phyloP scores from a whole-genome alignment of 1,140 invertebrate species.

The Pteromalus puparum region DNA sequence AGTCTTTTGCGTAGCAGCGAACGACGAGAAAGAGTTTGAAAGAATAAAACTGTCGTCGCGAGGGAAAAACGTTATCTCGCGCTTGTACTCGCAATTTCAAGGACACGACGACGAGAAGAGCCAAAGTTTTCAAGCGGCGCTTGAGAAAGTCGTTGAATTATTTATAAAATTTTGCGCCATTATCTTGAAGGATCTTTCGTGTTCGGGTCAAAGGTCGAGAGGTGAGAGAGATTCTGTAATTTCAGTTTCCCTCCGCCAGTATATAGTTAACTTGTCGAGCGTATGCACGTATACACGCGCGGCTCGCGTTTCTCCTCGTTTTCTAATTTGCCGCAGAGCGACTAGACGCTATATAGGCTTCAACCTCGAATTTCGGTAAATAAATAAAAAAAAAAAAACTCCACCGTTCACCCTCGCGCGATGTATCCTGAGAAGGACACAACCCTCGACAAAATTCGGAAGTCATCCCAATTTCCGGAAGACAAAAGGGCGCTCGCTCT shows the following conservation, averaged over 20 bases:
- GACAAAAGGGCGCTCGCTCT: not conserved
- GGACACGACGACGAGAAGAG: not conserved
- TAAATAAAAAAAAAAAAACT: not conserved
- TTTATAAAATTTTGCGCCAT: constrained; percentile 19
- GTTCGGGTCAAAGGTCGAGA: constrained; percentile 23
- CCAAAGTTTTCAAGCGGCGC: not conserved
- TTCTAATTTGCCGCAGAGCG: not conserved
- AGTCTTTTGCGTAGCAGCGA: not conserved
- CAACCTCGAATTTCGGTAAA: not conserved
- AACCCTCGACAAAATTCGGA: not conserved
- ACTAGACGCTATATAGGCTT: not conserved
- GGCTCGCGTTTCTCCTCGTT: not conserved
- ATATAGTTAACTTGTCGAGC: not conserved
- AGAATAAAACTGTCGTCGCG: not conserved
- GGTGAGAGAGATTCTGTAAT: constrained; percentile 19
- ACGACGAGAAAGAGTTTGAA: too few relatives aligned
- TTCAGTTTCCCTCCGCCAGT: constrained; percentile 4
- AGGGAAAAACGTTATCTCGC: not conserved
- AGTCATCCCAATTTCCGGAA: constrained; percentile 27
- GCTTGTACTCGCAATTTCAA: not conserved
- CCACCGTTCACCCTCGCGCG: too few relatives aligned
- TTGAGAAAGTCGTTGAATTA: constrained; percentile 36
- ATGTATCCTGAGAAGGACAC: too few relatives aligned
- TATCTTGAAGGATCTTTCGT: not conserved
- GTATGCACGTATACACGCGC: not conserved